These are phyloP conservation scores for Benthosema pterotum DNA, from an alignment of 2,797 vertebrate species.

Conservation along the genomic window DNA sequence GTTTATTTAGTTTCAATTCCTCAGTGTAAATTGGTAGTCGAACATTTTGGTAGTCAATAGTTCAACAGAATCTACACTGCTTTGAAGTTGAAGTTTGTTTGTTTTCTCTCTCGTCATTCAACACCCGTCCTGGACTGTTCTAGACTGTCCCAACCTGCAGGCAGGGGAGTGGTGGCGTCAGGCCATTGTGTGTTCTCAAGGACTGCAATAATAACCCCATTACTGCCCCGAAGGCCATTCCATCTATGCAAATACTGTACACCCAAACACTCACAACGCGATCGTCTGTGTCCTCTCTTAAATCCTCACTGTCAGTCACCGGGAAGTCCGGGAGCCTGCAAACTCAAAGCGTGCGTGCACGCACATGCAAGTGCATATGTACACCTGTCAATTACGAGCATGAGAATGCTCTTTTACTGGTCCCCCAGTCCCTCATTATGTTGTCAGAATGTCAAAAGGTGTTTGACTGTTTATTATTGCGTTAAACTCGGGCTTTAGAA, in stretches of 20 bases:
- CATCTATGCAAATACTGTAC: conserved; percentile 2
- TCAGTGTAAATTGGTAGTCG: no score
- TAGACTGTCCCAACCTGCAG: conserved; percentile 27
- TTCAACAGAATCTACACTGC: no score
- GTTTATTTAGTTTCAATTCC: no score
- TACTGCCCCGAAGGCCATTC: conserved; percentile 52
- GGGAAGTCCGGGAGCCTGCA: conserved; percentile 34
- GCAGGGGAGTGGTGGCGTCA: conserved; percentile 26
- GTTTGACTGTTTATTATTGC: not conserved
- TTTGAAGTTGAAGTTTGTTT: not conserved
- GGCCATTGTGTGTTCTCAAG: conserved; percentile 44
- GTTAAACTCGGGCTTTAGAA: conserved; percentile 16
- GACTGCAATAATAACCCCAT: conserved; percentile 8
- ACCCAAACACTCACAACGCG: conserved; percentile 14
- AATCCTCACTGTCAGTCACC: conserved; percentile 29
- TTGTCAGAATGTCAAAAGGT: conserved; percentile 48
- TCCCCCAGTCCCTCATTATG: conserved; percentile 43
- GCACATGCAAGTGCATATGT: conserved; percentile 14
- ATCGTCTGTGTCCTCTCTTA: conserved; percentile 44
- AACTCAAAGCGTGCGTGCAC: conserved; percentile 22
- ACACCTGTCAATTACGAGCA: conserved; percentile 43
- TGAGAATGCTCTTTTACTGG: conserved; percentile 29
- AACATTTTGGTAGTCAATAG: no score
- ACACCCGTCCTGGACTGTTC: no score
- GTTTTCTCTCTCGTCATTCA: not conserved